phyloP scores from a whole-genome alignment of 2,113 vertebrate genomes.

The Cacatua alba region DNA sequence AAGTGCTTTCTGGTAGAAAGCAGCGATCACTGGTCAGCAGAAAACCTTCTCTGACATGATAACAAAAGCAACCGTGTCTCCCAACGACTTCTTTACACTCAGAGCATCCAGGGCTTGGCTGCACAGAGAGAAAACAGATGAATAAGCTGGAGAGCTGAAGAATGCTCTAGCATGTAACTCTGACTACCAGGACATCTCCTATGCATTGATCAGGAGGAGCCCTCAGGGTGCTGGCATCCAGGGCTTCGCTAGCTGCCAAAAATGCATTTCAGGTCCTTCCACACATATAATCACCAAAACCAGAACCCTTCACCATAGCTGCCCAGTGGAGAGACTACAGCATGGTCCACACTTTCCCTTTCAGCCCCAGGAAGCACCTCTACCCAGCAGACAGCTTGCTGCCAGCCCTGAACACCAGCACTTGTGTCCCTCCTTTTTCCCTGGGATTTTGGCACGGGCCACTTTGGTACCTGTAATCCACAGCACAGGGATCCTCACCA shows the following conservation, averaged over 20 bases:
- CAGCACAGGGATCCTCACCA: fast-evolving
- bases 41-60: not conserved
- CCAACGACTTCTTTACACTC: not conserved
- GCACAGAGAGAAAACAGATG: not conserved
- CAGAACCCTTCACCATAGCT: no score
- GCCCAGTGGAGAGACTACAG: no score
- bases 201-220: fast-evolving
- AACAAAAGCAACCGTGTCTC: not conserved
- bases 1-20: not conserved
- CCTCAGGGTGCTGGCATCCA: no score
- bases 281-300: no score
- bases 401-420: not conserved
- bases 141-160: not conserved
- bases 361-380: no score
- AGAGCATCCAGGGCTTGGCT: not conserved
- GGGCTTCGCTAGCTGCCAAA: no score
- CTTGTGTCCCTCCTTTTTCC: not conserved
- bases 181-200: fast-evolving
- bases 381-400: not conserved
- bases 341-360: no score
- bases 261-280: no score
- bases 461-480: not conserved
- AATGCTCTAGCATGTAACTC: not conserved
- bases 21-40: not conserved
- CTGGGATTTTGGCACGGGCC: not conserved